These are phyloP conservation scores for Lycodopsis pacificus DNA, from an alignment of 2,797 vertebrate genomes.

Conservation along the genomic window DNA sequence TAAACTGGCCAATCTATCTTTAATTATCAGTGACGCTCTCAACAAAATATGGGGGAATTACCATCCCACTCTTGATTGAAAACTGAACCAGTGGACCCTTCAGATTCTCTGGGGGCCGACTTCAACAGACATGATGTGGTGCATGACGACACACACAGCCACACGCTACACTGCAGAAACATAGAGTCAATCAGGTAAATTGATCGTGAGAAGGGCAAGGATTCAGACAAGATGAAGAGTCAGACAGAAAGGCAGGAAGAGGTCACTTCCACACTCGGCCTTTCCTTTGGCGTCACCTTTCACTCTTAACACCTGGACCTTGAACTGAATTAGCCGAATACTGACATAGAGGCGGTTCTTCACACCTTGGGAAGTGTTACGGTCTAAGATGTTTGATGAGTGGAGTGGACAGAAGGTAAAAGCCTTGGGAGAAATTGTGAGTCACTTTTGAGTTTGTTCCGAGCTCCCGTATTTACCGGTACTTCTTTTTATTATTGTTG, in stretches of 20 bases:
- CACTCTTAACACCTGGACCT: slow-evolving; percentile 20
- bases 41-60: slow-evolving; percentile 17
- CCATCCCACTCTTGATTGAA: slow-evolving; percentile 4
- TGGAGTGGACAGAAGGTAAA: background rate
- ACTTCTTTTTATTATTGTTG: background rate
- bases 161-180: background rate
- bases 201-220: slow-evolving; percentile 13
- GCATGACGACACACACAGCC: background rate
- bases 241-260: background rate
- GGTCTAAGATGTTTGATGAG: slow-evolving; percentile 15
- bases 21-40: slow-evolving; percentile 24
- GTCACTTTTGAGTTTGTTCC: background rate
- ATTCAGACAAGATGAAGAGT: background rate
- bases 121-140: background rate
- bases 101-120: background rate
- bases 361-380: background rate
- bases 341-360: slow-evolving; percentile 2
- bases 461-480: background rate
- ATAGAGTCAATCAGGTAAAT: slow-evolving; percentile 1
- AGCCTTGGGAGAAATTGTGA: no score
- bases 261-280: slow-evolving; percentile 7
- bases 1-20: slow-evolving; percentile 39
- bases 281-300: slow-evolving; percentile 38
- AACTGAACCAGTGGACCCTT: slow-evolving; percentile 12
- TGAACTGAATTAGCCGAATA: slow-evolving; percentile 31